phyloP scores from a whole-genome alignment of 2,888 invertebrate species.

The Pasiphila rectangulata region DNA sequence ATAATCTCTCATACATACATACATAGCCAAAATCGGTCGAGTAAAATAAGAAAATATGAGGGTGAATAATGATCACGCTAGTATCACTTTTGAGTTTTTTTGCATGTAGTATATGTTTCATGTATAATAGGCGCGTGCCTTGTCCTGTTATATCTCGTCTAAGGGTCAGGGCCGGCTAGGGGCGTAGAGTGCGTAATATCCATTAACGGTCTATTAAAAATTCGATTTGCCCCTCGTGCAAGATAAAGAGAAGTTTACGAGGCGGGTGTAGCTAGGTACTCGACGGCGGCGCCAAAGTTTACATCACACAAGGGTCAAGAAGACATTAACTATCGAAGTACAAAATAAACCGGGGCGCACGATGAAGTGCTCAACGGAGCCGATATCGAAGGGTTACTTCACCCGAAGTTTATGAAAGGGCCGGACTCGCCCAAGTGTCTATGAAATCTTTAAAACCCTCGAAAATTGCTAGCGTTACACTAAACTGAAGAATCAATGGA shows the following conservation, averaged over 20 bases:
- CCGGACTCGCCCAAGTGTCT: constrained; percentile 1
- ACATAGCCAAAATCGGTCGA: too few species aligned
- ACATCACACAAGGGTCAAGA: constrained; percentile 55
- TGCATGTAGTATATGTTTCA: too few species aligned
- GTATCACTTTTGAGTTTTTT: too few species aligned
- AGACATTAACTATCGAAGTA: constrained; percentile 50
- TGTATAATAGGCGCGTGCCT: too few species aligned
- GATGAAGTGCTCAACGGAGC: constrained; percentile 23
- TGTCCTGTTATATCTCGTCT: constrained; percentile 16
- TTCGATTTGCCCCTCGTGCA: constrained; percentile 54
- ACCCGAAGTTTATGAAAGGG: constrained; percentile 16
- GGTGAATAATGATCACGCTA: too few species aligned
- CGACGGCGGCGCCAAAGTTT: constrained; percentile 46
- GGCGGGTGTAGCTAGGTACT: constrained; percentile 39
- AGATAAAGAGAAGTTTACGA: constrained; percentile 57
- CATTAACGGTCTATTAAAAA: constrained; percentile 62
- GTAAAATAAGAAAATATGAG: too few species aligned
- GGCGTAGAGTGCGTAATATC: constrained; percentile 43
- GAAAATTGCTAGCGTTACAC: constrained; percentile 3
- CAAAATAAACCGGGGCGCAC: constrained; percentile 45
- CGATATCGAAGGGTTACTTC: constrained; percentile 17
- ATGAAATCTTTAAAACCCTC: constrained; percentile 2
- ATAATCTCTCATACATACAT: too few species aligned
- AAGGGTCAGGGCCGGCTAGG: constrained; percentile 29
- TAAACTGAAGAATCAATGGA: constrained; percentile 20